A percentile compares a stretch with the other conserved stretches of the same genome.
Evolutionary conservation across 2,797 vertebrate species (phyloP).

Genomic region (Setipinna tenuifilis): DNA sequence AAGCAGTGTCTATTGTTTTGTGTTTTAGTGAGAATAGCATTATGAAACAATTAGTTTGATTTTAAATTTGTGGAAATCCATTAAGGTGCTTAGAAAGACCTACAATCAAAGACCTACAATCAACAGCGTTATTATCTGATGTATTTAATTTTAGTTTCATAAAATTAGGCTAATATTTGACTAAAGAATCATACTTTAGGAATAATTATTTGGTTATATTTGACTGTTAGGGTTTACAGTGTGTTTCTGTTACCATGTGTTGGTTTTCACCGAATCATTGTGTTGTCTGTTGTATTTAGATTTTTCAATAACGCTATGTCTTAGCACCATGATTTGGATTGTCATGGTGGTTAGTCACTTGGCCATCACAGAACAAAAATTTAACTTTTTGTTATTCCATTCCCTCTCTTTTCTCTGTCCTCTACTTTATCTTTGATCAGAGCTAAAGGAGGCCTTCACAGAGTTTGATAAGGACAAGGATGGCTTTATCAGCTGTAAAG

Average conservation of each 20-base stretch:
- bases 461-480: constrained; percentile 95
- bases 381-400: not conserved
- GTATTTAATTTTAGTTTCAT: no score
- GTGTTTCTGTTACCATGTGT: not conserved
- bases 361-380: not conserved
- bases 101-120: no score
- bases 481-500: constrained; percentile 93
- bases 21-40: no score
- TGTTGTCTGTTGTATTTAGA: not conserved
- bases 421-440: constrained; percentile 65
- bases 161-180: no score
- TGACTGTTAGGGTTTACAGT: no score
- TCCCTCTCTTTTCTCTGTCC: not conserved
- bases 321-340: not conserved
- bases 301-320: not conserved
- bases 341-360: not conserved
- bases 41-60: no score
- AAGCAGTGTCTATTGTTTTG: no score
- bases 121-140: no score
- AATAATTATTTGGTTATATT: no score
- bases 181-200: no score
- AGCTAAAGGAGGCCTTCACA: constrained; percentile 90
- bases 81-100: no score
- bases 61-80: no score
- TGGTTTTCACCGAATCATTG: not conserved